phyloP scores from a whole-genome alignment of 2,888 invertebrate genomes.

The Stenodema calcarata region DNA sequence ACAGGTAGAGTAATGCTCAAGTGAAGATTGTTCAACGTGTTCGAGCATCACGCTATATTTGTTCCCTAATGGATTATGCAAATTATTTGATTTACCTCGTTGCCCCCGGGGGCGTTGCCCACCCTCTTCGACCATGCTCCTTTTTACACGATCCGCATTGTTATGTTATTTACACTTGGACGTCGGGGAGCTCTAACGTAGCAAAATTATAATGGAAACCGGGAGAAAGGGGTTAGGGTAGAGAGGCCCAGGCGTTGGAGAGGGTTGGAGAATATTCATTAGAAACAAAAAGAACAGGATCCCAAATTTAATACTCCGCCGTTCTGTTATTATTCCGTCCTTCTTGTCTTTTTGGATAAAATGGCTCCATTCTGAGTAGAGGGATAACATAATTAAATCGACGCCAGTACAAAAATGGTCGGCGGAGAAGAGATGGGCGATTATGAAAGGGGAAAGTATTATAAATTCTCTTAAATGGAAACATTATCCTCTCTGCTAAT shows the following conservation, averaged over 20 bases:
- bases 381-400: background rate
- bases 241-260: background rate
- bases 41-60: background rate
- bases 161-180: slow-evolving; percentile 13
- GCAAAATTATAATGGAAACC: background rate
- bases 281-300: background rate
- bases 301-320: slow-evolving; percentile 3
- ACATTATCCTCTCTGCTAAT: background rate
- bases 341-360: background rate
- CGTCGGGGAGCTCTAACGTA: slow-evolving; percentile 1
- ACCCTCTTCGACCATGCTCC: background rate
- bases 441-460: background rate
- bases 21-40: background rate
- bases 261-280: background rate
- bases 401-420: background rate
- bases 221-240: background rate
- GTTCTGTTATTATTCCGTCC: slow-evolving; percentile 11
- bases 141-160: background rate
- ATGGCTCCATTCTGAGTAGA: background rate
- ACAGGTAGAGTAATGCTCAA: background rate
- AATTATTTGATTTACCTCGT: background rate
- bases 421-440: background rate
- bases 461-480: background rate
- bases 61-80: background rate
- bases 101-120: background rate